Conservation (phyloP, 2,888 invertebrate genomes). For the Onthophagus sagittarius region DNA sequence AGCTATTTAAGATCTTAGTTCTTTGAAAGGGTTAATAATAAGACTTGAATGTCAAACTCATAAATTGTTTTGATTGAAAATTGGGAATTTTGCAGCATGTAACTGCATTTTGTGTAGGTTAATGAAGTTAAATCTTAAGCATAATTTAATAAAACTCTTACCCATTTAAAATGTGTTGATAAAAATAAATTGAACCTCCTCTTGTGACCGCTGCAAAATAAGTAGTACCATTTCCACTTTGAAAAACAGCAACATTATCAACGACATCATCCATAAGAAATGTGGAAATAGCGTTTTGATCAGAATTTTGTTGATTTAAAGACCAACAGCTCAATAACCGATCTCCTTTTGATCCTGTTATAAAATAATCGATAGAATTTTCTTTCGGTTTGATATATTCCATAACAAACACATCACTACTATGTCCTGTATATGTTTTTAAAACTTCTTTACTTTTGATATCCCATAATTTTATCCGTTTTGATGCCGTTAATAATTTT, state of each 20-base stretch:
- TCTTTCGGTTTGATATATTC: slow-evolving; percentile 40
- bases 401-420: slow-evolving; percentile 54
- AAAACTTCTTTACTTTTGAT: slow-evolving; percentile 56
- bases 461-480: slow-evolving; percentile 62
- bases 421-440: slow-evolving; percentile 63
- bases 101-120: no score
- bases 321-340: slow-evolving; percentile 52
- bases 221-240: slow-evolving; percentile 51
- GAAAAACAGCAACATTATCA: slow-evolving; percentile 51
- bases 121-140: no score
- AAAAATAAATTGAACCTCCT: slow-evolving; percentile 76
- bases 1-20: no score
- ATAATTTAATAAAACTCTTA: slow-evolving; percentile 46
- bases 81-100: no score
- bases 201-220: slow-evolving; percentile 59
- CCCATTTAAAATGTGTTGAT: slow-evolving; percentile 74
- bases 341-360: slow-evolving; percentile 51
- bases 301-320: slow-evolving; percentile 46
- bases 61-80: no score
- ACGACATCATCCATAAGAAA: slow-evolving; percentile 70
- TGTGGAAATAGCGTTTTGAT: slow-evolving; percentile 55
- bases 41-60: no score
- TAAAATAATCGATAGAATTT: slow-evolving; percentile 44
- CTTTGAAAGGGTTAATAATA: no score
- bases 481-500: slow-evolving; percentile 45